phyloP scores from a whole-genome alignment of 2,888 invertebrate species.

The Drosophila neotestacea region DNA sequence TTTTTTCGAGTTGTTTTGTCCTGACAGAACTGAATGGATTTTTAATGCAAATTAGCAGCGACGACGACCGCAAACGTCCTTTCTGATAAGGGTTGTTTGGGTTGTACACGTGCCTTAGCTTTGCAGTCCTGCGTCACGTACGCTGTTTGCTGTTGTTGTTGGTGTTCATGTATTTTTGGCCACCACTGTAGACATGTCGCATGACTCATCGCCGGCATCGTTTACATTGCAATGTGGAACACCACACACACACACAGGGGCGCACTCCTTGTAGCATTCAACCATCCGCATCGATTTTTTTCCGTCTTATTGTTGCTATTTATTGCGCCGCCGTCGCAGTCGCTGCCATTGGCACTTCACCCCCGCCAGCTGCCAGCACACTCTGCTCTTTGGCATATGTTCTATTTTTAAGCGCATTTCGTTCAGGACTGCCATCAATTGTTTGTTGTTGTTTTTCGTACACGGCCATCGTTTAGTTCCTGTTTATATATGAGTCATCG shows the following conservation, averaged over 20 bases:
- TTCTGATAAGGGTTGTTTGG: constrained; percentile 73
- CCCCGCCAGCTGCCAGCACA: constrained; percentile 47
- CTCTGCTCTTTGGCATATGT: constrained; percentile 70
- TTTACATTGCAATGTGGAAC: constrained; percentile 78
- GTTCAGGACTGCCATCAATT: constrained; percentile 51
- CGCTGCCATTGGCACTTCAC: constrained; percentile 59
- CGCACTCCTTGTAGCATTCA: constrained; percentile 67
- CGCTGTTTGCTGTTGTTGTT: constrained; percentile 39
- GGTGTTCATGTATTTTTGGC: constrained; percentile 49
- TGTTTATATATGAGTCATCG: constrained; percentile 74
- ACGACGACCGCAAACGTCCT: constrained; percentile 79
- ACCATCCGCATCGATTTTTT: constrained; percentile 80
- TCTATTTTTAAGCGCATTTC: constrained; percentile 71
- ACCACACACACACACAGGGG: constrained; percentile 32
- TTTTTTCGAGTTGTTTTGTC: too few relatives aligned
- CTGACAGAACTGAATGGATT: constrained; percentile 46
- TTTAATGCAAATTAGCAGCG: constrained; percentile 59
- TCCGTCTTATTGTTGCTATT: constrained; percentile 78
- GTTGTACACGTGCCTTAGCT: constrained; percentile 4
- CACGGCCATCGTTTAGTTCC: constrained; percentile 56
- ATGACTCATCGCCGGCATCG: constrained; percentile 78
- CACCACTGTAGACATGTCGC: constrained; percentile 63
- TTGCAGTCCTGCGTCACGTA: constrained; percentile 61
- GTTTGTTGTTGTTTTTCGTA: constrained; percentile 13
- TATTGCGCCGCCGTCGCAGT: constrained; percentile 55